Evolutionary conservation across 2,888 invertebrate species (phyloP), one percentile per base, ranked within the genome.

Genomic region (Scaptomyza reducta): DNA sequence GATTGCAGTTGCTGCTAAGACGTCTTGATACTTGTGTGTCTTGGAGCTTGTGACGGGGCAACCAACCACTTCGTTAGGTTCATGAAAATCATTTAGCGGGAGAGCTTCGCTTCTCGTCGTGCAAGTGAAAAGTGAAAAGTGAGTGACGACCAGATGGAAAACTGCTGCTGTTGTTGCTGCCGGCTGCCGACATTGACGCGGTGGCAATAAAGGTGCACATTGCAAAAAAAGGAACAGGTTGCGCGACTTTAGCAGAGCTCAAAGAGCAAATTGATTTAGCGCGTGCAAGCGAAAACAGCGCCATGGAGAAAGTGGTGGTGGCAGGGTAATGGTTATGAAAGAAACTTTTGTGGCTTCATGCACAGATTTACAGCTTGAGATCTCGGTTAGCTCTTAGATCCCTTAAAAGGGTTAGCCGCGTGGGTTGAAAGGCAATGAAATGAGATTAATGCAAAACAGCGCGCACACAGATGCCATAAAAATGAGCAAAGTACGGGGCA

Each of bases 201-300:
- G 66, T 79, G 60, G 81, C 61, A 74, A 74, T 72, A 86, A 76
- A 82, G 79, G 77, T 70, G 77, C 40, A 40, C 22, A 22, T 22
- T 22, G 22, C 22, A 22, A 22, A 22, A 22, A 58, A 56, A 49
- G 56, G 54, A 65, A 56, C 38, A 14, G 53, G 67, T 49, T 38
- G 25, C 18, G 51, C 13, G 29, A 64, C 61, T 56, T 67, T 56
- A 53, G 41, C 57, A 58, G 45, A 64, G 68, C 77, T 87, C 81
- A 75, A 86, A 76, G 72, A 70, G 68, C 74, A 89, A 89, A 87
- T 87, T 89, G 89, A 89, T 88, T 89, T 89, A 87, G 79, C 84
- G 87, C 87, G 87, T 81, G 85, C 85, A 87, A 84, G 75, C 77
- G 87, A 72, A 87, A 87, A 67, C 70, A 73, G 60, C 86, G 70